Conservation (phyloP, 2,797 vertebrate genomes). For the Pterois miles region DNA sequence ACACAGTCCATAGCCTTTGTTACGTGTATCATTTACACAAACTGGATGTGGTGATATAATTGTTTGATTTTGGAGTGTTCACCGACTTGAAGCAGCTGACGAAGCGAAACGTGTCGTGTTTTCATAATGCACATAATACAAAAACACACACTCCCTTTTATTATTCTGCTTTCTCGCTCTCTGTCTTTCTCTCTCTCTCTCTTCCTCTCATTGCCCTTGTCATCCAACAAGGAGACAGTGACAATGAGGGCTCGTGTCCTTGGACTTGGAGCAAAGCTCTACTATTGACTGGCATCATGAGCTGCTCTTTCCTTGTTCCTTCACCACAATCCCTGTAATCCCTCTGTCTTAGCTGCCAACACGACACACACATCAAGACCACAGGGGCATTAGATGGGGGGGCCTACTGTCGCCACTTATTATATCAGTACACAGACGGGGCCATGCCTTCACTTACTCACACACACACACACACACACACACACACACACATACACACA, state of each 20-base stretch:
- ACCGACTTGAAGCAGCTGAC: conserved; percentile 11
- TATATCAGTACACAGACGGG: conserved; percentile 66
- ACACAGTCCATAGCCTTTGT: conserved; percentile 19
- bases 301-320: conserved; percentile 75
- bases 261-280: conserved; percentile 71
- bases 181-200: conserved; percentile 5
- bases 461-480: conserved; percentile 14
- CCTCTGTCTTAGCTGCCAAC: conserved; percentile 76
- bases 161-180: background rate
- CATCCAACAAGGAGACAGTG: conserved; percentile 68
- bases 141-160: conserved; percentile 6
- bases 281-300: conserved; percentile 80
- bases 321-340: conserved; percentile 76
- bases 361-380: conserved; percentile 70
- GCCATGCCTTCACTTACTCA: conserved; percentile 54
- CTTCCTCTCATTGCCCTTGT: conserved; percentile 62
- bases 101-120: conserved; percentile 3
- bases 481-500: conserved; percentile 9
- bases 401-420: conserved; percentile 74
- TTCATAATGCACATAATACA: conserved; percentile 1
- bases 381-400: conserved; percentile 61
- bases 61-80: conserved; percentile 27
- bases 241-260: conserved; percentile 74
- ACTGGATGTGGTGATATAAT: conserved; percentile 26
- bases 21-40: conserved; percentile 26